Evolutionary conservation across 2,797 vertebrate genomes (phyloP), one percentile per base, ranked within the genome.

Genomic region (Rhabdomys pumilio): DNA sequence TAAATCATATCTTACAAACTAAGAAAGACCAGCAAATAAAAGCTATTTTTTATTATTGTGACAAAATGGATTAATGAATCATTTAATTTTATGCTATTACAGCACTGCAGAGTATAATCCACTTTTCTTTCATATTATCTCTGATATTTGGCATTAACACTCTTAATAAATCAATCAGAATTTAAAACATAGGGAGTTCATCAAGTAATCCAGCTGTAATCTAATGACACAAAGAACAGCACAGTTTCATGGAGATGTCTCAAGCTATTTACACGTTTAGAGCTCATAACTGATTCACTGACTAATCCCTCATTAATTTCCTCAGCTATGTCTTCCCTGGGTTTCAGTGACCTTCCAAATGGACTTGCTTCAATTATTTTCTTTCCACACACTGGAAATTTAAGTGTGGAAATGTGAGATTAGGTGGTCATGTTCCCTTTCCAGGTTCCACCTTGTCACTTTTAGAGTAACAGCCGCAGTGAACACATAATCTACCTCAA

Each of bases 381-480:
- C 53, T 92, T 92, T 94, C 61, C 14, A 72, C 13, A 24, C 31
- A 88, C 8, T 90, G 61, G 67, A 91, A 92, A 67, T 85, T 88
- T 17, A 93, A 96, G 90, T 92, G 59, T 77, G 4, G 24, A 93
- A 84, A 91, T 63, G 17, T 63, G 8, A 80, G 10, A 89, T 93
- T 88, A 77, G 97, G 50, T 19, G 26, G 14, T 24, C 38, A 38
- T 89, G 24, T 50, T 89, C 73, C n/a, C 47, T 96, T 79, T 41
- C 38, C 6, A 90, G 73, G 41, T 26, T 31, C 67, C 53, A 91
- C 19, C 1, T 55, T 80, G 61, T 61, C 81, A 88, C 22, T 86
- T 94, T 88, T 77, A 84, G 29, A 90, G 79, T 92, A 90, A 96
- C 34, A 95, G 22, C 92, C 79, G 93, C 0, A 72, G 38, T 31